Percentiles rank a stretch among this genome's conserved stretches.
These are phyloP conservation scores for Percopsis transmontana DNA, from an alignment of 2,113 vertebrate species.

Conservation along the genomic window DNA sequence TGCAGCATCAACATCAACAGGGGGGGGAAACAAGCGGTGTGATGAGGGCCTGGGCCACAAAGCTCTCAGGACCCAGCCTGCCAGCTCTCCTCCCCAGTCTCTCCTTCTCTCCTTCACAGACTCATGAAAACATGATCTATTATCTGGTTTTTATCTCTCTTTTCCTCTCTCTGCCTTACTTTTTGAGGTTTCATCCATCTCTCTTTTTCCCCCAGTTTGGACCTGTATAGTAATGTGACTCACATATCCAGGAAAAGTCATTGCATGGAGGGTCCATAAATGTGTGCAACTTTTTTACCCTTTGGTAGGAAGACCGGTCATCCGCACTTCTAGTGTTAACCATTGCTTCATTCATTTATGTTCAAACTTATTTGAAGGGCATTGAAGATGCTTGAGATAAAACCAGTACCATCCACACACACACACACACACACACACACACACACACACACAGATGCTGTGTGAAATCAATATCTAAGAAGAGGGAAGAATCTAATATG, in stretches of 20 bases:
- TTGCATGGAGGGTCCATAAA: no score
- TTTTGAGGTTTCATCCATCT: not conserved
- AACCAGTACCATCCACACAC: not conserved
- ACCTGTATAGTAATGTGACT: no score
- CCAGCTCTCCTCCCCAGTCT: no score
- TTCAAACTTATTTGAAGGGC: no score
- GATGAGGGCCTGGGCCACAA: slow-evolving; percentile 1
- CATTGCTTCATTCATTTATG: no score
- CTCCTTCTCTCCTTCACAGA: not conserved
- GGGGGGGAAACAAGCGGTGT: not conserved
- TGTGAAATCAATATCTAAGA: no score
- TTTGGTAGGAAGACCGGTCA: no score
- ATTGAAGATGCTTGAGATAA: not conserved
- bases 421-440: not conserved
- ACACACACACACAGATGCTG: not conserved
- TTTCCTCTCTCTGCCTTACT: not conserved
- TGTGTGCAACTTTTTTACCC: no score
- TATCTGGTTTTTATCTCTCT: not conserved
- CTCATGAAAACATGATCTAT: not conserved
- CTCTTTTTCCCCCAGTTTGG: no score
- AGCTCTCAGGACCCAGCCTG: not conserved
- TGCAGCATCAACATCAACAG: not conserved
- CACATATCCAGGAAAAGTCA: no score
- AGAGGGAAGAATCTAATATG: slow-evolving; percentile 20
- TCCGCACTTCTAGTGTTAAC: no score